Evolutionary conservation across 2,888 invertebrate species (phyloP), one percentile per base, ranked within the genome.

Genomic region (Calliopum simillimum): DNA sequence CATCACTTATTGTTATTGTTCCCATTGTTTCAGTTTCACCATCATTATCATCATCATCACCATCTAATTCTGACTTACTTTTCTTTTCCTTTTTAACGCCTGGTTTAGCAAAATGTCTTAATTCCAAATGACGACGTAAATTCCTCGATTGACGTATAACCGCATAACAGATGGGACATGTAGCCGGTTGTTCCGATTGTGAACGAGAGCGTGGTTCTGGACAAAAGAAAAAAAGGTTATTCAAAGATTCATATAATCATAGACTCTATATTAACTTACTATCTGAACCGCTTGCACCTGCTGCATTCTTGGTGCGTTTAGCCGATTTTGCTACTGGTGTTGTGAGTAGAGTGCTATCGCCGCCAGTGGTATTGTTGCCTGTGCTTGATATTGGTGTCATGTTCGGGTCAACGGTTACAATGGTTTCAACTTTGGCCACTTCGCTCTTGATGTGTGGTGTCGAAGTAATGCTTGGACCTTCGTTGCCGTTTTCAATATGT

Each of bases 151-250:
- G 89, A 71, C 89, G 86, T 46, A 90, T 86, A 62, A 89, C 88
- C 64, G 89, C 88, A 74, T 89, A 89, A 75, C 90, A 90, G 43
- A 90, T 86, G 33, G 89, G 89, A 83, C 90, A 90, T 59, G 88
- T 87, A 23, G 89, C 89, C 46, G 90, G 90, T 82, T 89, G 89
- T 79, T 90, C 90, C 13, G 90, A 90, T 75, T 89, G 89, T 23
- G 89, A 89, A 69, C 89, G 87, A 65, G 88, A 86, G 76, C 89
- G 88, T 41, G 88, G 87, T 75, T 88, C 86, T 86, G 69, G 0
- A 75, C 75, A 53, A 16, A 64, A 25, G 47, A 12, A 63, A 63
- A 72, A 68, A 58, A 46, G 59, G 67, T 33, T 41, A n/a, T n/a
- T n/a, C n/a, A n/a, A n/a, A n/a, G n/a, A n/a, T n/a, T n/a, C n/a